Evolutionary conservation across 1,140 invertebrate species (phyloP).

Genomic region (Drosophila oshimai): DNA sequence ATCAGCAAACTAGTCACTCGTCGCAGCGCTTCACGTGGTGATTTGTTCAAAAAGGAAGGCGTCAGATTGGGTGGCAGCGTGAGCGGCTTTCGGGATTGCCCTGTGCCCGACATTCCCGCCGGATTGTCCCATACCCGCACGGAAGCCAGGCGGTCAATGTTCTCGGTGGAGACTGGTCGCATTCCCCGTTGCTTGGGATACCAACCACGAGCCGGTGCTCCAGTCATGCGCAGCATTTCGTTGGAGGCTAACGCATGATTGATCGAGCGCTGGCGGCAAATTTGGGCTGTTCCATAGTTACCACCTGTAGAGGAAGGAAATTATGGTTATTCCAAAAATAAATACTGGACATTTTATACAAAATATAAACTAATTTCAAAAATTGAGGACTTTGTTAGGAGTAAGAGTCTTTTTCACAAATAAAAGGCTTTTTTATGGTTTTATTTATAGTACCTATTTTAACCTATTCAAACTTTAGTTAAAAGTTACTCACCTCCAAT

Average conservation of each 20-base stretch:
- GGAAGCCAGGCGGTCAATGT: constrained; percentile 87
- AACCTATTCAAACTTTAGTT: neutral
- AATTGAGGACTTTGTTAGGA: no score
- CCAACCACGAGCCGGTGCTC: constrained; percentile 91
- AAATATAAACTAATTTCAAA: no score
- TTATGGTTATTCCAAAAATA: neutral
- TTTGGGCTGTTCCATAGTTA: constrained; percentile 83
- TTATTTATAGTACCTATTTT: no score
- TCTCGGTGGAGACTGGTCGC: constrained; percentile 91
- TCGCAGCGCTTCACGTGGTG: constrained; percentile 91
- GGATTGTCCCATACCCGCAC: constrained; percentile 82
- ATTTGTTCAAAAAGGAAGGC: constrained; percentile 93
- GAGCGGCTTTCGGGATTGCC: constrained; percentile 86
- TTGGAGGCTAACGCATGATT: constrained; percentile 88
- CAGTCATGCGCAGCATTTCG: constrained; percentile 89
- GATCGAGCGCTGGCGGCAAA: constrained; percentile 86
- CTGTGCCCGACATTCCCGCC: constrained; percentile 73
- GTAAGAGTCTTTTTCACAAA: no score
- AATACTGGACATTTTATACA: no score
- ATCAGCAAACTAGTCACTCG: constrained; percentile 94
- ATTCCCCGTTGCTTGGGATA: constrained; percentile 89
- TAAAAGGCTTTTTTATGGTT: no score
- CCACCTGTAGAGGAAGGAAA: constrained; percentile 35
- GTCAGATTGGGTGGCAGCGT: constrained; percentile 93
- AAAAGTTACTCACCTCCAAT: constrained; percentile 61